These are phyloP conservation scores for Phycodurus eques DNA, from an alignment of 2,113 vertebrate species.

Conservation along the genomic window DNA sequence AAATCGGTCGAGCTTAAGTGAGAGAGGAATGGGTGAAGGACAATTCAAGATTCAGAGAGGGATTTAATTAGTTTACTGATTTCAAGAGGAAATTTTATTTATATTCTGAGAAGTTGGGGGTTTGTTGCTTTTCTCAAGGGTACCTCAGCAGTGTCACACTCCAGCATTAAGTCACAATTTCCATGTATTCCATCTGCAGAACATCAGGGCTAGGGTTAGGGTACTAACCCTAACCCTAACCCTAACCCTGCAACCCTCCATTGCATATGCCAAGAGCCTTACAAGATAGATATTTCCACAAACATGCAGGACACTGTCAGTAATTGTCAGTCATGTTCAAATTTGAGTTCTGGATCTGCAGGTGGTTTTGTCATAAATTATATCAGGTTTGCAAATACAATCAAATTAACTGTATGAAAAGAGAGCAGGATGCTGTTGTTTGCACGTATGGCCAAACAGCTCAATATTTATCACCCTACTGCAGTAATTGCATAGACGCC, in stretches of 20 bases:
- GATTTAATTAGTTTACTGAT: neutral
- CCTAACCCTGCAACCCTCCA: neutral
- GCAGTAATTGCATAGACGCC: neutral
- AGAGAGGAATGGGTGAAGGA: slow-evolving; percentile 7
- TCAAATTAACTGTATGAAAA: neutral
- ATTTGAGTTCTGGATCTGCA: too few relatives aligned
- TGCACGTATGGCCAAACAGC: neutral
- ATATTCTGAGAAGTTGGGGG: neutral
- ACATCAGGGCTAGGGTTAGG: too few relatives aligned
- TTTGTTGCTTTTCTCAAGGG: neutral
- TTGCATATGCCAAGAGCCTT: neutral
- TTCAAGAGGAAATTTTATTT: neutral
- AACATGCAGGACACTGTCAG: too few relatives aligned
- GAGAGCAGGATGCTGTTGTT: neutral
- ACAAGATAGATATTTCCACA: too few relatives aligned
- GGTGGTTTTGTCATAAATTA: neutral
- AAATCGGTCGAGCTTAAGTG: slow-evolving; percentile 41
- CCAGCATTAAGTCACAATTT: neutral
- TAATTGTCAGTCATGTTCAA: too few relatives aligned
- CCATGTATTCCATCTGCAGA: neutral
- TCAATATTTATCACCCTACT: slow-evolving; percentile 18
- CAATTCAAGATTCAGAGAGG: neutral
- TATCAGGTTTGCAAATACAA: neutral
- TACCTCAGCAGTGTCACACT: too few relatives aligned
- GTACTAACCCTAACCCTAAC: too few relatives aligned